Conservation (phyloP, 2,797 vertebrate genomes). For the Sebastes elongatus region DNA sequence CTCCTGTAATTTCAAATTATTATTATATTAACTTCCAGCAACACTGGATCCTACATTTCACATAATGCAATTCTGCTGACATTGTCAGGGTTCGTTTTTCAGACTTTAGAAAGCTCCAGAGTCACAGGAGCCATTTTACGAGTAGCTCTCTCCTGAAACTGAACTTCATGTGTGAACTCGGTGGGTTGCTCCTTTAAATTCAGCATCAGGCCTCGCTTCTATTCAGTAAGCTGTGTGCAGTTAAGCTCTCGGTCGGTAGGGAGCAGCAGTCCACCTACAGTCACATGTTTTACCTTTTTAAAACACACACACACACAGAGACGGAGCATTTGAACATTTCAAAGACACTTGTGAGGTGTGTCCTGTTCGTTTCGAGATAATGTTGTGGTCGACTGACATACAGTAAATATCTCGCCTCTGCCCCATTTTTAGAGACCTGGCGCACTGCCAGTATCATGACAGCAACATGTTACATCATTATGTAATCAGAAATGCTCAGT, state of each 20-base stretch:
- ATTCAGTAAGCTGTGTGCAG: not conserved
- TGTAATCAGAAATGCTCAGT: not conserved
- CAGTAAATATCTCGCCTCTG: not conserved
- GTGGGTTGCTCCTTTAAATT: not conserved
- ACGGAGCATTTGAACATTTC: not conserved
- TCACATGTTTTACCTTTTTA: not conserved
- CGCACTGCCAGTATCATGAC: not conserved
- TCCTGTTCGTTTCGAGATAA: not conserved
- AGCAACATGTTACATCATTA: not conserved
- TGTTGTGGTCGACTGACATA: constrained; percentile 9
- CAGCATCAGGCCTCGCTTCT: not conserved
- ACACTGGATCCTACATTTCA: not conserved
- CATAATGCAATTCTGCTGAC: not conserved
- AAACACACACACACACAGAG: not conserved
- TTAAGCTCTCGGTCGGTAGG: constrained; percentile 9
- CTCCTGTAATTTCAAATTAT: not conserved
- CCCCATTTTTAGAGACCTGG: not conserved
- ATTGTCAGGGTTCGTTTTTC: not conserved
- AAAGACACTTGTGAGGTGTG: not conserved
- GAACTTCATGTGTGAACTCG: not conserved
- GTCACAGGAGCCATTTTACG: not conserved
- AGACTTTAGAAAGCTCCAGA: not conserved
- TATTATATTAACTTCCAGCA: not conserved
- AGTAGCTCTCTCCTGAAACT: not conserved
- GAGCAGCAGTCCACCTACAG: constrained; percentile 19